A percentile compares a stretch with the other conserved stretches of the same genome.
Evolutionary conservation across 2,113 vertebrate species (phyloP).

Genomic region (Haliaeetus leucogaster): DNA sequence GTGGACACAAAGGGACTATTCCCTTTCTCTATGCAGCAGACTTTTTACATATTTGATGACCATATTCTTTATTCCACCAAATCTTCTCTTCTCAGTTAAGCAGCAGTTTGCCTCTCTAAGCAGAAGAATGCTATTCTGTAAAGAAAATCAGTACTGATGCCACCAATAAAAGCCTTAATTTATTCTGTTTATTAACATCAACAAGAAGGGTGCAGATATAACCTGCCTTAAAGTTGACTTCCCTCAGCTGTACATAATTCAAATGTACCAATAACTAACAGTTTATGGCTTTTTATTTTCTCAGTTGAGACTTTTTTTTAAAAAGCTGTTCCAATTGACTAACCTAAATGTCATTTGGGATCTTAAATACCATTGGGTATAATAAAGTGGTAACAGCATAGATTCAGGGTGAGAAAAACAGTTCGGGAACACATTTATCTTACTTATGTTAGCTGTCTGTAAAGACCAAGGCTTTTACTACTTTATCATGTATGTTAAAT

Average conservation of each 20-base stretch:
- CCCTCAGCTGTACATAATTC: neutral
- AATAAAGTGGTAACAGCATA: neutral
- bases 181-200: neutral
- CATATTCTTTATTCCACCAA: neutral
- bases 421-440: neutral
- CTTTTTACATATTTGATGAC: rapidly evolving
- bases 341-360: neutral
- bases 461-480: neutral
- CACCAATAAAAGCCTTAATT: neutral
- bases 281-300: neutral
- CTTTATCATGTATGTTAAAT: neutral
- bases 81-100: neutral
- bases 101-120: neutral
- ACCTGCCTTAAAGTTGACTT: neutral
- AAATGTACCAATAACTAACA: neutral
- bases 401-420: neutral
- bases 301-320: neutral
- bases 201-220: neutral
- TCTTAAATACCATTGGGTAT: neutral
- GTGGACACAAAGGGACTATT: neutral
- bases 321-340: neutral
- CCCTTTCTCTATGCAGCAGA: neutral
- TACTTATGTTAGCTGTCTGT: neutral
- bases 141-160: neutral
- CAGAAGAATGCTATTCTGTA: neutral